Base-by-base conservation (phyloP, 2,797 vertebrate species). In the Mormyrops attenuatus region DNA sequence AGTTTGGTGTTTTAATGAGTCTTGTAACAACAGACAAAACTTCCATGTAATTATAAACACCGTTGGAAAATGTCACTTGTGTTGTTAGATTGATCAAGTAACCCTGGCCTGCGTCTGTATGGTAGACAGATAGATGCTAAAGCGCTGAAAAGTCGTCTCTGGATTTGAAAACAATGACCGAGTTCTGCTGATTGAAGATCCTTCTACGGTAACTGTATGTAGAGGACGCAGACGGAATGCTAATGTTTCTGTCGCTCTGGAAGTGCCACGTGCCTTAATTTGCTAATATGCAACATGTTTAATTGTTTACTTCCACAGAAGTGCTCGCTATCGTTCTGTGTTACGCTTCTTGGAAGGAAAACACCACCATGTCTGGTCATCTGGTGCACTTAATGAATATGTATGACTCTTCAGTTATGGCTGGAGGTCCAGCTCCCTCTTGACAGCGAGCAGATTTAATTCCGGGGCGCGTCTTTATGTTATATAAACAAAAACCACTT, bases 401-500 rank as follows among this genome's bases (percentile, higher is more conserved):
- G 86, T 44, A 88, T 88, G 86, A 20, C 47, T 82, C 41, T 22
- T 63, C 52, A 38, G 55, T 63, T 88, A 22, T 49, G 44, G 77
- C 80, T 63, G 20, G 26, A 85, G 52, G 53, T 84, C 50, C 47
- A 44, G 85, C 73, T 41, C 50, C 41, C 86, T 73, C 15, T 84
- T 53, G 82, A 85, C n/a, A n/a, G 73, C 63, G 87, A 55, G 85
- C 88, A 90, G 90, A 88, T 85, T 63, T 89, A 63, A 15, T 53
- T 85, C 87, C 17, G 17, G 38, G 60, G 17, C 22, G 20, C 38
- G 44, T 44, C 55, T 49, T 73, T 66, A 66, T 66, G 26, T 47
- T 66, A 63, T 30, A 60, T 88, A 60, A 88, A 88, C 86, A 88
- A 88, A 88, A 88, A 88, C 55, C 63, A 88, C 34, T 88, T 88